Evolutionary conservation across 2,113 vertebrate genomes (phyloP).

Genomic region (Grus americana): DNA sequence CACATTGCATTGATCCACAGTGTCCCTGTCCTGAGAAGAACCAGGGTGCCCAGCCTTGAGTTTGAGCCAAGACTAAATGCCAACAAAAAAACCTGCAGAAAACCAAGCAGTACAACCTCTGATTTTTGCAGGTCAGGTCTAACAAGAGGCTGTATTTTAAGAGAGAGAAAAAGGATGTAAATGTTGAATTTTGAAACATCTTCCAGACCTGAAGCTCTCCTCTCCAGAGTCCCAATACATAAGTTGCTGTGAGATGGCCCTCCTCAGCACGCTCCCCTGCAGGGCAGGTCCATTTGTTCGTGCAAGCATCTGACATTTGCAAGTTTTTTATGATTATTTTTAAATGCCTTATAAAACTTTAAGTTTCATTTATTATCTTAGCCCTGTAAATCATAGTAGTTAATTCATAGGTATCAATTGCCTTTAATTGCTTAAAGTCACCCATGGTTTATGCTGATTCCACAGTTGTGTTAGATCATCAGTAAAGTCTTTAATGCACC

Average conservation of each 20-base stretch:
- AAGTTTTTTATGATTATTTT: not conserved
- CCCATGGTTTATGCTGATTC: slow-evolving; percentile 30
- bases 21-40: not conserved
- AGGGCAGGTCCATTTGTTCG: not conserved
- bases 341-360: not conserved
- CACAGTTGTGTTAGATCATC: not conserved
- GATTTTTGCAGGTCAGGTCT: not conserved
- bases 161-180: not conserved
- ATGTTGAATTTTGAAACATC: not conserved
- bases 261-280: not conserved
- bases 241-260: not conserved
- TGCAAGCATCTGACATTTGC: not conserved
- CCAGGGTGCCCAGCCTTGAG: not conserved
- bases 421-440: slow-evolving; percentile 27
- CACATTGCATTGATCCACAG: not conserved
- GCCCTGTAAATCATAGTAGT: not conserved
- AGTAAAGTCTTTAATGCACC: not conserved
- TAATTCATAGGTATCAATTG: not conserved
- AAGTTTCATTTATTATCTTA: not conserved
- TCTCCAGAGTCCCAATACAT: not conserved
- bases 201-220: not conserved
- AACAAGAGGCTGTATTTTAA: not conserved
- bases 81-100: not conserved
- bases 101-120: not conserved
- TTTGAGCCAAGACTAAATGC: not conserved